Base-by-base conservation (phyloP, 2,888 invertebrate species). In the Athetis lepigone region DNA sequence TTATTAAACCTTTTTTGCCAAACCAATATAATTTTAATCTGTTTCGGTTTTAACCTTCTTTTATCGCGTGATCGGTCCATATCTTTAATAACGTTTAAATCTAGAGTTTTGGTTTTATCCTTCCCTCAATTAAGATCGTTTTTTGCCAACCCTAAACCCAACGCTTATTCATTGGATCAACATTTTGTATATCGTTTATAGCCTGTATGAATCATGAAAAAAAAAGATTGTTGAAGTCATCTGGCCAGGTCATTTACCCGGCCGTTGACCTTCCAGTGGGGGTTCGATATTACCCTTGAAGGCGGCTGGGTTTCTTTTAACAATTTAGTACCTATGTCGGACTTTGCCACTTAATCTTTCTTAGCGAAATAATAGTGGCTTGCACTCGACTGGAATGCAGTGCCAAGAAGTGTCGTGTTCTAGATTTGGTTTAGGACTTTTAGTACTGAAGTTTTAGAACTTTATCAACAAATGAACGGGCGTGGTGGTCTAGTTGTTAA, bases 211-310 rank as follows among this genome's bases (percentile, higher is more conserved):
- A 68, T 80, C 78, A 75, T 69, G 77, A 52, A 80, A 84, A 87
- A 83, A 84, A 79, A 76, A 75, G 54, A 75, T 69, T 78, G 73
- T 68, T 77, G 78, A 67, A 85, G 85, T 88, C 90, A 87, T 85
- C 84, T 86, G 81, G 60, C 55, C 65, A 77, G 90, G 87, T 87
- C 89, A 78, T 84, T 88, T 84, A 89, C 91, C 88, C 88, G 89
- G 82, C 45, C 89, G 81, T 84, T 88, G 87, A 89, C 86, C 85
- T 80, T 79, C 69, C 76, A 61, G 75, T 45, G 58, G 68, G 72
- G 75, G 59, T 77, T 79, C 55, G 21, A 45, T 73, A 52, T 47
- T 65, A 69, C 70, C 78, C 80, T 73, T 58, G 58, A 43, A 63
- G 70, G 62, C 61, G 64, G 58, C 54, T 50, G 57, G 57, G 46